A percentile compares a stretch with the other conserved stretches of the same genome.
Conservation (phyloP, 2,888 invertebrate species). For the Scaptomyza flava region DNA sequence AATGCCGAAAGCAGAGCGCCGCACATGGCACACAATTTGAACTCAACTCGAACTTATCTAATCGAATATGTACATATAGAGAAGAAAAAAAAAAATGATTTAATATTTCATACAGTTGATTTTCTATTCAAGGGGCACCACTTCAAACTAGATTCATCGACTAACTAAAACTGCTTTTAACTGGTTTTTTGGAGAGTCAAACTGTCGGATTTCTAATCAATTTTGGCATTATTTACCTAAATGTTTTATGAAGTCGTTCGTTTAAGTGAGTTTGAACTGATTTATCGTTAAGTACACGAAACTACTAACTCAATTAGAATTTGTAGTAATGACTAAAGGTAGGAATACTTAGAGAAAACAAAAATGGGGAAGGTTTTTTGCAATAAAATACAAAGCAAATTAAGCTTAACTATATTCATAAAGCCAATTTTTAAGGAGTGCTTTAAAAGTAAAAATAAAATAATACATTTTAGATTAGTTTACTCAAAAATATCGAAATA, state of each 20-base stretch:
- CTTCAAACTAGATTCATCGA: slow-evolving; percentile 43
- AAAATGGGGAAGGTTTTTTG: not conserved
- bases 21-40: slow-evolving; percentile 13
- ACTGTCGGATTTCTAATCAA: not conserved
- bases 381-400: too few species aligned
- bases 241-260: not conserved
- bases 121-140: slow-evolving; percentile 56
- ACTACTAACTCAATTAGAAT: slow-evolving; percentile 20
- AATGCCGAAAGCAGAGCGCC: not conserved
- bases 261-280: slow-evolving; percentile 7
- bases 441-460: too few species aligned
- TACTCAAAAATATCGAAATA: too few species aligned
- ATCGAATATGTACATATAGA: slow-evolving; percentile 42
- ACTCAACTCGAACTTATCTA: slow-evolving; percentile 52
- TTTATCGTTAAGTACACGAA: not conserved
- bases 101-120: slow-evolving; percentile 70
- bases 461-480: too few species aligned
- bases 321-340: too few species aligned
- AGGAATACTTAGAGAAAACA: too few species aligned
- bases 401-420: too few species aligned
- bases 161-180: slow-evolving; percentile 40
- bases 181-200: not conserved
- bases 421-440: too few species aligned
- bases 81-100: slow-evolving; percentile 20
- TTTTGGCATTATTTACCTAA: not conserved